Evolutionary conservation across 2,797 vertebrate species (phyloP), one percentile per base, ranked within the genome.

Genomic region (Danio choprae): DNA sequence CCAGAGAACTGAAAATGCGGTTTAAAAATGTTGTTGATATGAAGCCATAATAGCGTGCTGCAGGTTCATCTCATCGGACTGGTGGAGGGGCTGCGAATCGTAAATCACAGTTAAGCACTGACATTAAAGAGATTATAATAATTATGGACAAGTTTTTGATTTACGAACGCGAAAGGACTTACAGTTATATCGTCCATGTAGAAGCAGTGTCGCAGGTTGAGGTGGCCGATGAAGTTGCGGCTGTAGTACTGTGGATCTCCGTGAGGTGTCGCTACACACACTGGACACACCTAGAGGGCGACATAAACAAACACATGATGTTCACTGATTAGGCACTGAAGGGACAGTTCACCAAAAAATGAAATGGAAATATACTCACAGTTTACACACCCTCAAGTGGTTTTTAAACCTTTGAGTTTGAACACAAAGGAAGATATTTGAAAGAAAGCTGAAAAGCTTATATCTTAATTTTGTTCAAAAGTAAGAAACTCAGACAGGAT

Each of bases 161-260:
- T 15, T 48, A 20, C 63, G 8, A 63, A 18, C 7, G 48, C 74
- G 63, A 16, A 63, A 10, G 64, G 41, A 63, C 64, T 83, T 65
- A 88, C 87, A 78, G 73, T 86, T 38, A 88, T 84, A 36, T 87
- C 60, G 2, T 69, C 38, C 4, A 69, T 81, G 63, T 86, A 84
- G 65, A 85, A 89, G 22, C 76, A 69, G 84, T 90, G 89, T 22
- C 89, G 84, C 9, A 84, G 53, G 59, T 85, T 86, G 18, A 90
- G 74, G 51, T 90, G 89, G 5, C 53, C 81, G 6, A 90, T 83
- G 40, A 90, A 88, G 80, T 89, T 8, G 13, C 76, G 84, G 83
- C 88, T 90, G 48, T 44, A n/a, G 76, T 89, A 87, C 38, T 69
- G 71, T 6, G 85, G 81, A 68, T 89, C 79, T 36, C 89, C 87